Evolutionary conservation across 2,113 vertebrate genomes (phyloP), one percentile per base, ranked within the genome.

Genomic region (Danio rerio): DNA sequence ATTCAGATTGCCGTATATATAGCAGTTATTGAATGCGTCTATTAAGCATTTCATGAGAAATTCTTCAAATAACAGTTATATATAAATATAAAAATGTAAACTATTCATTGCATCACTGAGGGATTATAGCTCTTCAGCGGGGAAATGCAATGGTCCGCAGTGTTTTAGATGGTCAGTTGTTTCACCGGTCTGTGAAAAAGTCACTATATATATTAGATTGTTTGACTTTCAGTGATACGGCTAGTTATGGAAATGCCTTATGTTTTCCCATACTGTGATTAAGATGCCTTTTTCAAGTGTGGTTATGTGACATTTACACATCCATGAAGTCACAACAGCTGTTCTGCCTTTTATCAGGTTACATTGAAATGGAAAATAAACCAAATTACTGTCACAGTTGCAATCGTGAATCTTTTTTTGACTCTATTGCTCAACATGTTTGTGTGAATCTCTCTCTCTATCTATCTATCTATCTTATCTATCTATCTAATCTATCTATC

Each of bases 321-420:
- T 82, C 31, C 21, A 80, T 88, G 18, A 73, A 82, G 66, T 84
- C 77, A 81, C 80, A 74, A 56, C 76, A 84, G 82, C 83, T 90
- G 81, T 87, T 78, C 80, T 90, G 18, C 71, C 82, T 86, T 89
- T 70, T 82, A 85, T 82, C 50, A 65, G 86, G 72, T 86, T 87
- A 81, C 80, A 85, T 69, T 76, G 75, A 89, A 79, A 87, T 76
- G 12, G 81, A 80, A 85, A 91, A 91, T 90, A 88, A 91, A 90
- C 50, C n/a, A 69, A 72, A 81, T 81, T 70, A 58, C 81, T 68
- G 68, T 77, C 80, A 81, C 43, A 47, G 40, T 52, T 59, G 11
- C 18, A 18, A 13, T 8, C 47, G 1, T 58, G 20, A 16, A 55
- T 70, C 42, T 11, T 80, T 43, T n/a, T 65, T 9, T 21, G 12